phyloP scores from a whole-genome alignment of 35 echinoderm and acorn worm genomes.

The Heliocidaris tuberculata region DNA sequence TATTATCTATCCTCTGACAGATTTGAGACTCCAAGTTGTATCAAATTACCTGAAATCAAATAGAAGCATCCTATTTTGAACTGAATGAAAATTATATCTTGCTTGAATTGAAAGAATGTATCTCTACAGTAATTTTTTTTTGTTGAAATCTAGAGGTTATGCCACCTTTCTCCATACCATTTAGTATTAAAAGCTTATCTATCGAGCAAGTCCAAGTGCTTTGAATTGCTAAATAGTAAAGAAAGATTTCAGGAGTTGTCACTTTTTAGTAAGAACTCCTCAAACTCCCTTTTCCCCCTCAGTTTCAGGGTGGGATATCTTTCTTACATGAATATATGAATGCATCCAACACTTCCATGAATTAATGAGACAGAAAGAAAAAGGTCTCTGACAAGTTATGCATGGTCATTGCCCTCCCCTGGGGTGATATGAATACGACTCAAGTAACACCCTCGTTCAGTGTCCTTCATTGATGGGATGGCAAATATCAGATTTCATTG shows the following conservation, averaged over 20 bases:
- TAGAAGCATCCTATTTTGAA: no score
- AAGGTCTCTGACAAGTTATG: neutral
- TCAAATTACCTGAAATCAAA: no score
- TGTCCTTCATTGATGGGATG: neutral
- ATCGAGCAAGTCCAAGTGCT: neutral
- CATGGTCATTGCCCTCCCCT: neutral
- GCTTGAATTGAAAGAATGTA: neutral
- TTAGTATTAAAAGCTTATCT: neutral
- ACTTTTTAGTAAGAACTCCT: no score
- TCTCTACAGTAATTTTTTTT: no score
- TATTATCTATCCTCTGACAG: no score
- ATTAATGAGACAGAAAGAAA: neutral
- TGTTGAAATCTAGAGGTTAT: neutral
- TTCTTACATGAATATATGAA: neutral
- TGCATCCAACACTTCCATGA: neutral
- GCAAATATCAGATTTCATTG: neutral
- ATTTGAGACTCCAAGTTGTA: no score
- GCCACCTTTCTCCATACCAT: neutral
- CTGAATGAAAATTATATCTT: neutral
- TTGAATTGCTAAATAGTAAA: neutral
- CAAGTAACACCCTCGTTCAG: neutral
- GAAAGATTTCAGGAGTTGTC: neutral
- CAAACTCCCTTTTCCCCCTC: neutral
- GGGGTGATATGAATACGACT: neutral
- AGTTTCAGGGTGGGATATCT: neutral